Evolutionary conservation across 2,113 vertebrate genomes (phyloP).

Genomic region (Zosterops lateralis): DNA sequence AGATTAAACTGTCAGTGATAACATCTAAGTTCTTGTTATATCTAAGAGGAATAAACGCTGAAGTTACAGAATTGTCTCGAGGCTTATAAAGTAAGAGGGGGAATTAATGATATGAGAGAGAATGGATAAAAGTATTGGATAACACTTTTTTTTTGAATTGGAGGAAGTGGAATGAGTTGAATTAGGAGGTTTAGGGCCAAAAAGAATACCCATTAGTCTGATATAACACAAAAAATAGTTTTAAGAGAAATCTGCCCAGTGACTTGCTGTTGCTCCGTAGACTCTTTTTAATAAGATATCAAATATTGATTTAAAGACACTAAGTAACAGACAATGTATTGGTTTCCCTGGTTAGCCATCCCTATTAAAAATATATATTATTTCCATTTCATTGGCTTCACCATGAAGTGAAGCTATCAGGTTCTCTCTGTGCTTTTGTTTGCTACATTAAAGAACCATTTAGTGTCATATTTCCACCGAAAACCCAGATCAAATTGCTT

Average conservation of each 20-base stretch:
- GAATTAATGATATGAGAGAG: conserved; percentile 32
- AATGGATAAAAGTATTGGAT: conserved; percentile 37
- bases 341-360: conserved; percentile 26
- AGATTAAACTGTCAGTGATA: conserved; percentile 64
- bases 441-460: conserved; percentile 25
- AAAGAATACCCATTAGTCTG: conserved; percentile 10
- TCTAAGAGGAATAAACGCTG: conserved; percentile 59
- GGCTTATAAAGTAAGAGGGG: conserved; percentile 45
- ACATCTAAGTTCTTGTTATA: conserved; percentile 57
- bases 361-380: conserved; percentile 46
- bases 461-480: background rate
- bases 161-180: background rate
- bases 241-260: background rate
- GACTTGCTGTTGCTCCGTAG: background rate
- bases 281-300: conserved; percentile 31
- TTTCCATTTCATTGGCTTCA: conserved; percentile 14
- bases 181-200: conserved; percentile 36
- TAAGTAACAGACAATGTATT: background rate
- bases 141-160: background rate
- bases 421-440: conserved; percentile 20
- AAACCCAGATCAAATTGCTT: conserved; percentile 30
- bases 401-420: background rate
- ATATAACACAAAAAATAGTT: background rate
- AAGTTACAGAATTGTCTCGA: conserved; percentile 64
- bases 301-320: conserved; percentile 30